These are phyloP conservation scores for Falco naumanni DNA, from an alignment of 2,797 vertebrate species.

Conservation along the genomic window DNA sequence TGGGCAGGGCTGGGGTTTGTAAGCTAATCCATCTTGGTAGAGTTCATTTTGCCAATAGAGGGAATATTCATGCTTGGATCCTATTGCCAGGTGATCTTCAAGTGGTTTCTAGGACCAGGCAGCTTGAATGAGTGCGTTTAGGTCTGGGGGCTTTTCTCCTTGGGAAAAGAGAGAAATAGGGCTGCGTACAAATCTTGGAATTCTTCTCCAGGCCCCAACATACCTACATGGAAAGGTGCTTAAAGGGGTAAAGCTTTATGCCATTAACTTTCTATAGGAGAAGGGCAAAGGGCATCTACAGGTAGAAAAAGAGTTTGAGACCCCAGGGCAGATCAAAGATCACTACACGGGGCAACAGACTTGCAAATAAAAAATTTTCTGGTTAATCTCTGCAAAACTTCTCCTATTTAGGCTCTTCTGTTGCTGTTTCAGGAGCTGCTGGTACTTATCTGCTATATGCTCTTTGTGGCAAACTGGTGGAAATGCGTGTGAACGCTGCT, in stretches of 20 bases:
- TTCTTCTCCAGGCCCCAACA: not conserved
- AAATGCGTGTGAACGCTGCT: not conserved
- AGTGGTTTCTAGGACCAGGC: not conserved
- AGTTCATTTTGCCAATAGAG: not conserved
- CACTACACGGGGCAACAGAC: rapidly evolving
- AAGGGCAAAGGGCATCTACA: not conserved
- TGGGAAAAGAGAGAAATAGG: not conserved
- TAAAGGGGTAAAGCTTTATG: not conserved
- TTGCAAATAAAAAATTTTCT: not conserved
- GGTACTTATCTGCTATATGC: not conserved
- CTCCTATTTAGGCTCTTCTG: not conserved
- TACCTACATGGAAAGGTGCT: too few species aligned
- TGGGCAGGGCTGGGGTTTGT: not conserved
- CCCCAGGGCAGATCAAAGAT: not conserved
- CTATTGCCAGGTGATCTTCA: not conserved
- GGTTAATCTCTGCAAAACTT: not conserved
- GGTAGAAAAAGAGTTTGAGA: not conserved
- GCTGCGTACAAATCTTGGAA: not conserved
- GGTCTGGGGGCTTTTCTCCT: not conserved
- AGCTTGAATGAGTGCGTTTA: not conserved
- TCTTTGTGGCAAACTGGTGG: not conserved
- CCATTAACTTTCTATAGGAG: not conserved
- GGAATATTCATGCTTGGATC: not conserved
- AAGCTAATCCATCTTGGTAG: not conserved
- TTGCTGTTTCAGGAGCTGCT: not conserved